These are phyloP conservation scores for Conistra vaccinii DNA, from an alignment of 2,888 invertebrate species.

Conservation along the genomic window DNA sequence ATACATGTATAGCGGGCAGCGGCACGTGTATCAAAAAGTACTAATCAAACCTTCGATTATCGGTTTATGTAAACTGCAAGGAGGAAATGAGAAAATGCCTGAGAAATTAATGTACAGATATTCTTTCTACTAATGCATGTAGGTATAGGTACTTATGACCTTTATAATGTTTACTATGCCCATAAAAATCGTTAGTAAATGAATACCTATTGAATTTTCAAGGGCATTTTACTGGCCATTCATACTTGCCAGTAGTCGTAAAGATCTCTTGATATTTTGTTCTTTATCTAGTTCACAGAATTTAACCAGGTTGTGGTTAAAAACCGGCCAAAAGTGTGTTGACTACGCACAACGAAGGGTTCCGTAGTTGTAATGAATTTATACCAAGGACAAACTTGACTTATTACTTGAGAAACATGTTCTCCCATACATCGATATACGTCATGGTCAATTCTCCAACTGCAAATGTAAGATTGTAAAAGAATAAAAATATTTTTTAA, in stretches of 20 bases:
- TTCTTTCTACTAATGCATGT: background rate
- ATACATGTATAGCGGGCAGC: conserved; percentile 2
- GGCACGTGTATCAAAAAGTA: conserved; percentile 51
- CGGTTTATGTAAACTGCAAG: conserved; percentile 43
- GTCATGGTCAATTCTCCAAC: too few relatives aligned
- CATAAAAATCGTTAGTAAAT: conserved; percentile 7
- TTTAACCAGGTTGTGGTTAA: background rate
- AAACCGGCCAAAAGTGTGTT: background rate
- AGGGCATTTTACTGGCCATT: conserved; percentile 16
- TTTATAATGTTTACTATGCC: background rate
- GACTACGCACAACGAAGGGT: too few relatives aligned
- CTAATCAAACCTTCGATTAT: conserved; percentile 45
- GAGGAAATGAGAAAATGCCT: conserved; percentile 48
- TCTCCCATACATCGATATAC: too few relatives aligned
- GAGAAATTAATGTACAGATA: conserved; percentile 29
- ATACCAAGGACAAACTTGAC: too few relatives aligned
- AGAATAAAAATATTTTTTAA: too few relatives aligned
- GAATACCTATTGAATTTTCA: conserved; percentile 7
- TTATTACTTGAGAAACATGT: too few relatives aligned
- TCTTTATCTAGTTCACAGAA: background rate
- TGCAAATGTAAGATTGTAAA: too few relatives aligned
- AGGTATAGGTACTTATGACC: background rate
- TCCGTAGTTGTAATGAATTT: too few relatives aligned
- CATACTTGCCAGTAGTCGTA: conserved; percentile 8
- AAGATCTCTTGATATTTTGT: conserved; percentile 6